phyloP scores from a whole-genome alignment of 2,113 vertebrate species.

The Hirundichthys speculiger region DNA sequence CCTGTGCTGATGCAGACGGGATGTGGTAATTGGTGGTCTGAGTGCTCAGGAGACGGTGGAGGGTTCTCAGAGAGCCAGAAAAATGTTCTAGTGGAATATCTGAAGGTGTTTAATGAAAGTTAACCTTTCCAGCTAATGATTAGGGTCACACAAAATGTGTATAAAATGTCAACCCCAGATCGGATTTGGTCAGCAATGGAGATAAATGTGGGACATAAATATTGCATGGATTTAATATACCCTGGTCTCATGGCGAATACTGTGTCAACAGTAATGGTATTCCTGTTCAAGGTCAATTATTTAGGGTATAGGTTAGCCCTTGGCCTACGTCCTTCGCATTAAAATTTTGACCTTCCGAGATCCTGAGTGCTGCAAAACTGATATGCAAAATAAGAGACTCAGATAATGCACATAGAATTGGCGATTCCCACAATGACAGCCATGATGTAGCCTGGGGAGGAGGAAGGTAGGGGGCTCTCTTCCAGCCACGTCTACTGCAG shows the following conservation, averaged over 20 bases:
- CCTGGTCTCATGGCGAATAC: slow-evolving; percentile 7
- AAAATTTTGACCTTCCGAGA: slow-evolving; percentile 12
- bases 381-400: slow-evolving; percentile 10
- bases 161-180: slow-evolving; percentile 29
- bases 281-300: slow-evolving; percentile 46
- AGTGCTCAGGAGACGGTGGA: slow-evolving; percentile 28
- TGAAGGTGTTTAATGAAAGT: slow-evolving; percentile 60
- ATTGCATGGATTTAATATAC: slow-evolving; percentile 48
- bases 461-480: slow-evolving; percentile 1
- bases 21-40: slow-evolving; percentile 59
- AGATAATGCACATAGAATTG: slow-evolving; percentile 4
- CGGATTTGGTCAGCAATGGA: slow-evolving; percentile 45
- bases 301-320: slow-evolving; percentile 11
- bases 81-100: slow-evolving; percentile 60
- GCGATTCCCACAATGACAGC: slow-evolving; percentile 3
- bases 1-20: slow-evolving; percentile 37
- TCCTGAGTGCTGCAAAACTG: background rate
- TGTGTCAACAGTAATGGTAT: slow-evolving; percentile 26
- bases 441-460: slow-evolving; percentile 1
- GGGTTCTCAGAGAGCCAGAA: slow-evolving; percentile 33
- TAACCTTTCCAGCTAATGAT: slow-evolving; percentile 66
- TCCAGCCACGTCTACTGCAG: slow-evolving; percentile 22
- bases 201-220: slow-evolving; percentile 62
- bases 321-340: background rate
- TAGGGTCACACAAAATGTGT: slow-evolving; percentile 55